Evolutionary conservation across 2,888 invertebrate species (phyloP), one percentile per base, ranked within the genome.

Genomic region (Hofmannophila pseudospretella): DNA sequence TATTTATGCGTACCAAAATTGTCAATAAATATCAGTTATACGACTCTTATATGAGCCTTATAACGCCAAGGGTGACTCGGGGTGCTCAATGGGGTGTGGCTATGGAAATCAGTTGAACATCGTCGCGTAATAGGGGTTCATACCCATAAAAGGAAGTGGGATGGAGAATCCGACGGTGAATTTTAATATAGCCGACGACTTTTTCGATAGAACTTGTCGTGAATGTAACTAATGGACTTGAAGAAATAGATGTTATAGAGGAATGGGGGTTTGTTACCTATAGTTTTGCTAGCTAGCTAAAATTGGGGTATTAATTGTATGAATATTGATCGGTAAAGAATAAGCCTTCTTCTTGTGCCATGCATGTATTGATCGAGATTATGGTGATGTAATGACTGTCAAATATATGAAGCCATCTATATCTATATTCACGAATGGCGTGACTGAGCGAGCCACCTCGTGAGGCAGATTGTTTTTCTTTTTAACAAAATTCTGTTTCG

Each of bases 1-100:
- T 49, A 49, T 51, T 47, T 51, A 47, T 41, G 42, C 32, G 44
- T 34, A 44, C 41, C 37, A 41, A 39, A 51, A 52, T 47, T 38
- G 49, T 44, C 54, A 48, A 64, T 69, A 16, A 68, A 71, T 70
- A 65, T 60, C 47, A 43, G 47, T 52, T 58, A 56, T 49, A 49
- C 47, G 44, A 42, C 45, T 49, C n/a, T n/a, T n/a, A 71, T 70
- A 65, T 60, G 47, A 43, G 47, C 51, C 58, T 56, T 49, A 49
- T 48, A 43, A 42, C 45, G 49, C 33, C 25, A 33, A 20, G 39
- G 38, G 20, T 31, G 19, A 40, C 11, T 9, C 10, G 51, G 44
- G 46, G 59, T 54, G 56, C 45, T 49, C 59, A 55, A 58, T 57
- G 55, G 67, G 60, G 65, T 53, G 55, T 50, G 45, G 44, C 54